Percentiles rank a stretch among this genome's conserved stretches.
phyloP scores from a whole-genome alignment of 2,888 invertebrate genomes.

The Linnaemya vulpina region DNA sequence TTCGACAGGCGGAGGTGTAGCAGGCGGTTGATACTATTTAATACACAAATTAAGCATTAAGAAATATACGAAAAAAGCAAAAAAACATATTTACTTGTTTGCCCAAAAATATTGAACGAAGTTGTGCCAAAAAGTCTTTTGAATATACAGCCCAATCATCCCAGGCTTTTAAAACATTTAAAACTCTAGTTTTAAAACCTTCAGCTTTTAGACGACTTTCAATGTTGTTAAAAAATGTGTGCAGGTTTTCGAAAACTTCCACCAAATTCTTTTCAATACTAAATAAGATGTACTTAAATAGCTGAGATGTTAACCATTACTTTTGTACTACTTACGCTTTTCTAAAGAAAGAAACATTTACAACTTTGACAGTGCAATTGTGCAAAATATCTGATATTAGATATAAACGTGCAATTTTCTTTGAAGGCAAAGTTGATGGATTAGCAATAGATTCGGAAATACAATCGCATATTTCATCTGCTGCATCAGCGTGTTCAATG shows the following conservation, averaged over 20 bases:
- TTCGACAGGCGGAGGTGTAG: constrained; percentile 75
- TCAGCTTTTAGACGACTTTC: constrained; percentile 96
- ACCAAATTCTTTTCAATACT: constrained; percentile 93
- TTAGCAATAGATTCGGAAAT: constrained; percentile 93
- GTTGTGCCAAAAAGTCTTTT: constrained; percentile 92
- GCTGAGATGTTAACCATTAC: background rate
- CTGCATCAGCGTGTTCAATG: constrained; percentile 98
- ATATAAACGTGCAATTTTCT: constrained; percentile 96
- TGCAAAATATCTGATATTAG: constrained; percentile 98
- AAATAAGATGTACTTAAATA: constrained; percentile 47
- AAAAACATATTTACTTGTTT: constrained; percentile 80
- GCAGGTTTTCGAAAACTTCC: constrained; percentile 90
- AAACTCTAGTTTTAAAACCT: constrained; percentile 95
- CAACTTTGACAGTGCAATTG: constrained; percentile 97
- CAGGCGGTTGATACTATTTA: constrained; percentile 68
- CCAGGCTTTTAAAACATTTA: constrained; percentile 96
- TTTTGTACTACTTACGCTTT: constrained; percentile 86
- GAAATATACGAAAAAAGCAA: background rate
- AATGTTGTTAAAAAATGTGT: constrained; percentile 88
- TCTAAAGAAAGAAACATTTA: constrained; percentile 96
- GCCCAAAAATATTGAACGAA: constrained; percentile 96
- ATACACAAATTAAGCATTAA: background rate
- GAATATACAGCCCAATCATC: constrained; percentile 99
- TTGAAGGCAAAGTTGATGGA: constrained; percentile 89
- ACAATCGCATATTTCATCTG: constrained; percentile 97